phyloP scores from a whole-genome alignment of 1,140 invertebrate genomes.

The Drosophila baimaii region DNA sequence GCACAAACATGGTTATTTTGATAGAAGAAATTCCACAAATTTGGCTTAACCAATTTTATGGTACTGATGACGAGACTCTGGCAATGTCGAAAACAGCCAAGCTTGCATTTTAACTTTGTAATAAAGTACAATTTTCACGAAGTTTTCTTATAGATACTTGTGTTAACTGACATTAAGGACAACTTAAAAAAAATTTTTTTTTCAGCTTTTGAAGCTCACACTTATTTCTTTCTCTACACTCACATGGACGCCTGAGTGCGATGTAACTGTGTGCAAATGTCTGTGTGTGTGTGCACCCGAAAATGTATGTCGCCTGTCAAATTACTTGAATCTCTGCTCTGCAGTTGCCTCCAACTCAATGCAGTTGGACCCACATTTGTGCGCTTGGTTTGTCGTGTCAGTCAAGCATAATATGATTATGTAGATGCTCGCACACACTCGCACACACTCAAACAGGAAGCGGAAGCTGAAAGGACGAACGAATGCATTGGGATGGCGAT shows the following conservation, averaged over 20 bases:
- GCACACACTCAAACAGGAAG: conserved; percentile 24
- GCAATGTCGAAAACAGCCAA: background rate
- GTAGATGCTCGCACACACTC: conserved; percentile 64
- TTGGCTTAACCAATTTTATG: too few species aligned
- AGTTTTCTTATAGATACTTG: background rate
- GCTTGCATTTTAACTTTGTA: background rate
- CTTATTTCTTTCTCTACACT: background rate
- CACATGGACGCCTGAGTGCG: conserved; percentile 18
- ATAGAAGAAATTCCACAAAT: too few species aligned
- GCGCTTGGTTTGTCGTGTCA: conserved; percentile 80
- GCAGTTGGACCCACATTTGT: conserved; percentile 82
- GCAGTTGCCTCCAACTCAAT: conserved; percentile 57
- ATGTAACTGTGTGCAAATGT: conserved; percentile 17
- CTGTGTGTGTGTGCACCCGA: conserved; percentile 48
- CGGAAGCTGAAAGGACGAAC: conserved; percentile 27
- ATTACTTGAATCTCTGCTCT: conserved; percentile 79
- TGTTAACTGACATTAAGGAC: too few species aligned
- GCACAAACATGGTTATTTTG: too few species aligned
- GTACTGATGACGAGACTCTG: background rate
- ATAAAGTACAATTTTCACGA: fast-evolving
- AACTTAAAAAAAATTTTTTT: too few species aligned
- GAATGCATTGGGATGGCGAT: conserved; percentile 2
- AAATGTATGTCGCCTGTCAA: conserved; percentile 82
- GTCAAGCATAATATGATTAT: conserved; percentile 83
- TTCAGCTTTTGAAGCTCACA: too few species aligned